These are phyloP conservation scores for Coelogynopora nodosa DNA, from an alignment of 2,888 invertebrate species.

Conservation along the genomic window DNA sequence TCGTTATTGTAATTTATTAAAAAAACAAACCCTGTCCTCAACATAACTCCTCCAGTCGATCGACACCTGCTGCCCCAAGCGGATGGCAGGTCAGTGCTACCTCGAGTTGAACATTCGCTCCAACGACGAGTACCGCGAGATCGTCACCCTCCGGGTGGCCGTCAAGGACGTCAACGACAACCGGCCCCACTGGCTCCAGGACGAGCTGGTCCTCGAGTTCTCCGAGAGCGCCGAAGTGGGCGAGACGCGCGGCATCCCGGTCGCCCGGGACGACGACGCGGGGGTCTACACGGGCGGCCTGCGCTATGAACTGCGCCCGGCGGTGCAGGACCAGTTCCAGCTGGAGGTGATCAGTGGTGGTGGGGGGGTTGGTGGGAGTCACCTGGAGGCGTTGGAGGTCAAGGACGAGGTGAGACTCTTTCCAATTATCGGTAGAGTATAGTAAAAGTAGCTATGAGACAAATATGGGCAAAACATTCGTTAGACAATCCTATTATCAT, in stretches of 20 bases:
- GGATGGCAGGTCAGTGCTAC: conserved; percentile 22
- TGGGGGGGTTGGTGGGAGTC: background rate
- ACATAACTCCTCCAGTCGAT: too few species aligned
- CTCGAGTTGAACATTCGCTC: conserved; percentile 29
- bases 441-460: too few species aligned
- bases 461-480: too few species aligned
- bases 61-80: background rate
- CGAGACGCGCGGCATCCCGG: background rate
- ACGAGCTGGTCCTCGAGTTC: conserved; percentile 21
- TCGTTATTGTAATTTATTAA: too few species aligned
- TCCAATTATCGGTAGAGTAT: too few species aligned
- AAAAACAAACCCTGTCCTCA: too few species aligned
- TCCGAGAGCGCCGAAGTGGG: conserved; percentile 16
- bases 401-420: background rate
- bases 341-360: background rate
- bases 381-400: background rate
- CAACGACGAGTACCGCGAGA: conserved; percentile 30
- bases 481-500: too few species aligned
- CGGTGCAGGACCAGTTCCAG: background rate
- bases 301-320: background rate
- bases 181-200: conserved; percentile 16
- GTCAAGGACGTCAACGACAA: conserved; percentile 40
- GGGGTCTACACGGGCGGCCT: background rate
- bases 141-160: background rate
- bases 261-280: conserved; percentile 17